Base-by-base conservation (phyloP, 2,113 vertebrate genomes). In the Chaetodon auriga region DNA sequence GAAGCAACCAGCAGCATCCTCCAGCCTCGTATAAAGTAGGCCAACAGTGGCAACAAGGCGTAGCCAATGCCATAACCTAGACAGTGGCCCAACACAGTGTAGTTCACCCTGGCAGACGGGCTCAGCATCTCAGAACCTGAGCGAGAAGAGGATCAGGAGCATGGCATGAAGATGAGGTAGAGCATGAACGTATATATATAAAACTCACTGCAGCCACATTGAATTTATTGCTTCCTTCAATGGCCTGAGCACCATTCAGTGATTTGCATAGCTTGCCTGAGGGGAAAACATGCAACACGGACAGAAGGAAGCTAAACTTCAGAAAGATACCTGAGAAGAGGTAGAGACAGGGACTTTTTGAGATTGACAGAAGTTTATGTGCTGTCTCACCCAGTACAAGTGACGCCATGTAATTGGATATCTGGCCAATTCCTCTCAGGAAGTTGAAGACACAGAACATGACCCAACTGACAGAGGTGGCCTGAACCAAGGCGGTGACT, bases 21-120 rank as follows among this genome's bases (percentile, higher is more conserved):
- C 92, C 93, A 94, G 35, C 80, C 83, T 48, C 77, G 80, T 68
- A 93, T 80, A 35, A 91, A 92, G 82, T 89, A 94, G 12, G 87
- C 92, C 68, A 83, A 53, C 12, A 94, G 35, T 0, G 89, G 79
- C 48, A 94, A 68, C 25, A 92, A 38, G 35, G 88, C 85, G 16
- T 90, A 93, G 13, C 91, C 90, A 0, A 94, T 0, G 1, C 81
- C 80, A 66, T 75, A 93, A 36, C 75, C 86, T 2, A 85, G 14
- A 62, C 69, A 38, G 9, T 83, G 72, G 16, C 85, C 84, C 23
- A 92, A 5, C 7, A 84, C 30, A 41, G 16, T 53, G 30, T 11
- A 92, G n/a, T 11, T 64, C 53, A 90, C 14, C 4, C 85, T 84
- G 53, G 76, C 3, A 7, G 85, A 80, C 53, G 73, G 68, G 11